Evolutionary conservation across 2,113 vertebrate genomes (phyloP).

Genomic region (Tenrec ecaudatus): DNA sequence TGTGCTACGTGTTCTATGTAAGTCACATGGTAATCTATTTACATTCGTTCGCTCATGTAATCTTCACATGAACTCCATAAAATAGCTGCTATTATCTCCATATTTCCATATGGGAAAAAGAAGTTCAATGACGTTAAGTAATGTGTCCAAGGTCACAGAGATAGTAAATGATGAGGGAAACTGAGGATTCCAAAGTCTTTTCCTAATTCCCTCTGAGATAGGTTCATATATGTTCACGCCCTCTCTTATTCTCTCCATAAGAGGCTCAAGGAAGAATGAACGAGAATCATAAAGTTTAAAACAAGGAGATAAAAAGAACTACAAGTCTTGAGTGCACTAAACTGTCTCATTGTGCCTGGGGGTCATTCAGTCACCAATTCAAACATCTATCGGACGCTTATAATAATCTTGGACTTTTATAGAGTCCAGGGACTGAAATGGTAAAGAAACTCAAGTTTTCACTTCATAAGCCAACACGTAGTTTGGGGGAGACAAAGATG

Average conservation of each 20-base stretch:
- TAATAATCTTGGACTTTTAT: neutral
- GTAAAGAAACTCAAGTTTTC: neutral
- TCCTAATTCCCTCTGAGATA: neutral
- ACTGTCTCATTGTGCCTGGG: neutral
- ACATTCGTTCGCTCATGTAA: no score
- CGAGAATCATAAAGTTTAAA: neutral
- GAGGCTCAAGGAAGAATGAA: neutral
- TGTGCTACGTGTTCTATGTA: neutral
- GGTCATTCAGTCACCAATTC: neutral
- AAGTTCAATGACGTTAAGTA: neutral
- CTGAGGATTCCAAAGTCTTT: neutral
- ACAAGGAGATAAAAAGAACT: neutral
- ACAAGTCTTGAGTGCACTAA: neutral
- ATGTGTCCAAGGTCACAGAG: neutral
- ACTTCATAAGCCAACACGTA: neutral
- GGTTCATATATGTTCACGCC: neutral
- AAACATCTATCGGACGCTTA: neutral
- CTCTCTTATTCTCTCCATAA: neutral
- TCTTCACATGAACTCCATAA: neutral
- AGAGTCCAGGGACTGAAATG: neutral
- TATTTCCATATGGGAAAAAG: constrained; percentile 1
- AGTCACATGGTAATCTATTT: no score
- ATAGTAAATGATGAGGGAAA: neutral
- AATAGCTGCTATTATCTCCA: neutral
- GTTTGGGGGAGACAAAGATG: neutral